These are phyloP conservation scores for Tenrec ecaudatus DNA, from an alignment of 2,113 vertebrate species.

Conservation along the genomic window DNA sequence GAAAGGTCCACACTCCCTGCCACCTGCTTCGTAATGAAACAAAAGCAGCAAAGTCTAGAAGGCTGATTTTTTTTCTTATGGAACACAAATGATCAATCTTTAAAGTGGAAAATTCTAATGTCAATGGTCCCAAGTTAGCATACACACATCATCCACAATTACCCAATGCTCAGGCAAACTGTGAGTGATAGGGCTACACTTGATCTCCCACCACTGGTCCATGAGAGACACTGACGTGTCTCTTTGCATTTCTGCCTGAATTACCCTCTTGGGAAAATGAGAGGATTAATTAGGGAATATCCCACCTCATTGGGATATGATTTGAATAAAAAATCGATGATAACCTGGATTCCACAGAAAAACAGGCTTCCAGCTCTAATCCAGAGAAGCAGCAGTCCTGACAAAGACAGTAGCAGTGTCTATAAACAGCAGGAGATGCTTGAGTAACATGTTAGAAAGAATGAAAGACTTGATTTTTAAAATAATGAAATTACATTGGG, in stretches of 20 bases:
- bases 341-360: not conserved
- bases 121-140: not conserved
- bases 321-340: not conserved
- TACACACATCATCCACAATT: not conserved
- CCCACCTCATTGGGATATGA: not conserved
- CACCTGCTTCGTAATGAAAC: not conserved
- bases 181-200: not conserved
- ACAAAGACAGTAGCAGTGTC: rapidly evolving
- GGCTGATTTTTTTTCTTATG: not conserved
- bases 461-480: not conserved
- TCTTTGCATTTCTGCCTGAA: not conserved
- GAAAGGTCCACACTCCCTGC: not conserved
- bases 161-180: not conserved
- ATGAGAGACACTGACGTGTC: too few relatives aligned
- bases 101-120: not conserved
- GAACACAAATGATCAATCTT: not conserved
- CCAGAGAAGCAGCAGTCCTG: not conserved
- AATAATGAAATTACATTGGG: not conserved
- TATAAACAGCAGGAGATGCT: not conserved
- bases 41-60: not conserved
- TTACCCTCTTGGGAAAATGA: not conserved
- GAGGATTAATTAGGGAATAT: not conserved
- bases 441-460: rapidly evolving
- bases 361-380: not conserved
- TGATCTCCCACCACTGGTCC: not conserved